Evolutionary conservation across 2,797 vertebrate genomes (phyloP), one percentile per base, ranked within the genome.

Genomic region (Sebastes goodei): DNA sequence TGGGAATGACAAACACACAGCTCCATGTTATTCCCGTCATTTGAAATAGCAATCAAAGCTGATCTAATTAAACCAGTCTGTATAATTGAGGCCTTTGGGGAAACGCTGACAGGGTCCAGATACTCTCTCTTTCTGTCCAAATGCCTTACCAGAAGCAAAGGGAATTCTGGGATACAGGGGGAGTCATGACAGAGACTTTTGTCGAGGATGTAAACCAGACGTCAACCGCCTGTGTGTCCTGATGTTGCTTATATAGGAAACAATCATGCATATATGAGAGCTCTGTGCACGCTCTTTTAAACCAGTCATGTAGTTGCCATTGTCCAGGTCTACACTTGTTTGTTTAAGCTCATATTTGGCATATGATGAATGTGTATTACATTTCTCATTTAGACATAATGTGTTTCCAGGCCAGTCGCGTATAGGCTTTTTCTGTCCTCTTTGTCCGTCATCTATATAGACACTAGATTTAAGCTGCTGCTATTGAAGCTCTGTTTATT

Each of bases 31-130:
- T 93, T 94, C 89, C 85, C 78, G 88, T 93, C 94, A 88, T 90
- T 93, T 91, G 85, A 92, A 94, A 93, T 86, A 93, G 90, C 90
- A 95, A 94, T 93, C 93, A 92, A 88, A 86, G 88, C 62, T 95
- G 90, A 96, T 95, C 89, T 82, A 96, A 96, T 96, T 95, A 94
- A 91, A 88, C 59, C 25, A 6, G 82, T 74, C 91, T 93, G 88
- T 88, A 88, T 92, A 94, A 93, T 89, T 92, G 89, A 93, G 90
- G 90, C 90, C 89, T 93, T 86, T 33, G 89, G 42, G 85, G 88
- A 89, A 80, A 89, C 25, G 23, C 78, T 95, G 95, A 95, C 93
- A 94, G 87, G 92, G 85, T 96, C 95, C 96, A 96, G 95, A 95
- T 90, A 85, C 89, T 88, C 82, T 71, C 73, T 83, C 53, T 89